Evolutionary conservation across 2,113 vertebrate genomes (phyloP).

Genomic region (Chrysemys picta): DNA sequence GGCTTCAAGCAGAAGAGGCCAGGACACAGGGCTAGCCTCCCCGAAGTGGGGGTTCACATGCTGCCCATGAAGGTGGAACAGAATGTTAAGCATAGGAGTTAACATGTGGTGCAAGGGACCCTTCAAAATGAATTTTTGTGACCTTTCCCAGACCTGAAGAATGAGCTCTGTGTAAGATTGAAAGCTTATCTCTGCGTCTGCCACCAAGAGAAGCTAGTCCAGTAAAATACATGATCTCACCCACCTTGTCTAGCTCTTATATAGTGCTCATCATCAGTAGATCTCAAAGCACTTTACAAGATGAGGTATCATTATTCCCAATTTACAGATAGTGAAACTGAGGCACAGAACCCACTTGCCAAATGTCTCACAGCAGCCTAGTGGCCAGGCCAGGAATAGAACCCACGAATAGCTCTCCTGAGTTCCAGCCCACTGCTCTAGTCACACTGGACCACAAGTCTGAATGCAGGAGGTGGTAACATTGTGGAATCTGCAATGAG

Average conservation of each 20-base stretch:
- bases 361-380: not conserved
- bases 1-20: too few species aligned
- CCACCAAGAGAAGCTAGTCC: not conserved
- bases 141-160: not conserved
- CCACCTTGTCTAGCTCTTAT: not conserved
- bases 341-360: not conserved
- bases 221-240: not conserved
- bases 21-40: too few species aligned
- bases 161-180: not conserved
- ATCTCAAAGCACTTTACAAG: not conserved
- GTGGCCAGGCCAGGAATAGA: not conserved
- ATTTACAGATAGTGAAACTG: not conserved
- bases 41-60: too few species aligned
- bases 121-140: not conserved
- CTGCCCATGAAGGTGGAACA: not conserved
- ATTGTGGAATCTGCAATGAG: not conserved
- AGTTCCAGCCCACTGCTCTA: not conserved
- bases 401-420: not conserved
- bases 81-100: too few species aligned
- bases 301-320: not conserved
- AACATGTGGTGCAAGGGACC: not conserved
- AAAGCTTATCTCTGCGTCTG: not conserved
- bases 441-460: rapidly evolving
- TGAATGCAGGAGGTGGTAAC: not conserved
- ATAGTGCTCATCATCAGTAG: not conserved